phyloP scores from a whole-genome alignment of 2,113 vertebrate genomes.

The Cepphus grylle region DNA sequence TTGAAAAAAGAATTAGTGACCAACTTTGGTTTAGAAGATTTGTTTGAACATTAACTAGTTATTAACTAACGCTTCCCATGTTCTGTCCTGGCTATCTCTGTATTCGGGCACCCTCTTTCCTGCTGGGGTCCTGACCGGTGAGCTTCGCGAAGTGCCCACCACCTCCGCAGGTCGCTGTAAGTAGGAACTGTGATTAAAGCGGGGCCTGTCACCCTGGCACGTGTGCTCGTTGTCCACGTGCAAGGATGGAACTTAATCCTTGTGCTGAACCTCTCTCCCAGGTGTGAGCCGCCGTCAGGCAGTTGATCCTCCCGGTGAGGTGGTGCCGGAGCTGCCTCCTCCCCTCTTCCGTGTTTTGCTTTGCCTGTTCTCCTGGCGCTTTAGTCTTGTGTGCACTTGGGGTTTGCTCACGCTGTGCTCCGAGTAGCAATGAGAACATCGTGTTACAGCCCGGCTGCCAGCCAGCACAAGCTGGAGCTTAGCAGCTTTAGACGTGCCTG shows the following conservation, averaged over 20 bases:
- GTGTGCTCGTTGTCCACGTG: background rate
- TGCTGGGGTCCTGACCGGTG: accelerated
- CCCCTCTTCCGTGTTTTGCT: background rate
- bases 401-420: background rate
- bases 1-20: background rate
- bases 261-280: background rate
- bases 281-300: background rate
- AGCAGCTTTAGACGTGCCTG: accelerated
- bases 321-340: accelerated
- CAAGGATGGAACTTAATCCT: background rate
- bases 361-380: background rate
- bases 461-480: accelerated
- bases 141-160: accelerated
- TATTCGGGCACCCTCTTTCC: background rate
- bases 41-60: background rate
- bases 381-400: accelerated
- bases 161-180: background rate
- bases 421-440: accelerated
- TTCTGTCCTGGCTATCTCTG: accelerated
- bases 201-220: background rate
- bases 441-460: background rate
- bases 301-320: accelerated
- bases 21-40: background rate
- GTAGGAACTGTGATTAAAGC: accelerated
- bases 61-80: background rate